Conservation (phyloP, 2,888 invertebrate genomes). For the Bimastos eiseni region DNA sequence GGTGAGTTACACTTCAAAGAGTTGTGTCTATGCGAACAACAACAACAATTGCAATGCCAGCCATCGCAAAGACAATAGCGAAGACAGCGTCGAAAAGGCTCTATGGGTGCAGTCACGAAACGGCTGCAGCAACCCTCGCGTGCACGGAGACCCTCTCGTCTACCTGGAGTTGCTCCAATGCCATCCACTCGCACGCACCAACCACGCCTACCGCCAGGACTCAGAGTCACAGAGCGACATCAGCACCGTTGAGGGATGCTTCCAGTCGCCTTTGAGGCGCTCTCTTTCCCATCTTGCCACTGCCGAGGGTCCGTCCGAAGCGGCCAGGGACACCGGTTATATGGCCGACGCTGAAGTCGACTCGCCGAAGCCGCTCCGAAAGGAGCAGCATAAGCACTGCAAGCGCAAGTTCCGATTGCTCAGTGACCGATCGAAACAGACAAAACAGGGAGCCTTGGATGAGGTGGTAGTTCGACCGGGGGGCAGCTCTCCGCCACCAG, state of each 20-base stretch:
- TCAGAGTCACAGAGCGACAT: slow-evolving; percentile 2
- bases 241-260: neutral
- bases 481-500: neutral
- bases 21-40: neutral
- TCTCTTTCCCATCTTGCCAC: neutral
- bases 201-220: slow-evolving; percentile 8
- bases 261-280: neutral
- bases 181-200: neutral
- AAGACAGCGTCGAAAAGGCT: neutral
- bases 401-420: neutral
- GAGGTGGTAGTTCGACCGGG: neutral
- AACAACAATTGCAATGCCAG: neutral
- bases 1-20: neutral
- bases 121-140: neutral
- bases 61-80: neutral
- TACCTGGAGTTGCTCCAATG: slow-evolving; percentile 16
- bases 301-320: neutral
- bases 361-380: neutral
- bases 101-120: neutral
- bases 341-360: slow-evolving; percentile 17
- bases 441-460: neutral
- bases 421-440: neutral
- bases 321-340: slow-evolving; percentile 14
- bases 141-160: neutral
- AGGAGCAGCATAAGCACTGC: neutral